Base-by-base conservation (phyloP, 37 sponge, comb jelly and placozoan species). In the Beroe forskalii region DNA sequence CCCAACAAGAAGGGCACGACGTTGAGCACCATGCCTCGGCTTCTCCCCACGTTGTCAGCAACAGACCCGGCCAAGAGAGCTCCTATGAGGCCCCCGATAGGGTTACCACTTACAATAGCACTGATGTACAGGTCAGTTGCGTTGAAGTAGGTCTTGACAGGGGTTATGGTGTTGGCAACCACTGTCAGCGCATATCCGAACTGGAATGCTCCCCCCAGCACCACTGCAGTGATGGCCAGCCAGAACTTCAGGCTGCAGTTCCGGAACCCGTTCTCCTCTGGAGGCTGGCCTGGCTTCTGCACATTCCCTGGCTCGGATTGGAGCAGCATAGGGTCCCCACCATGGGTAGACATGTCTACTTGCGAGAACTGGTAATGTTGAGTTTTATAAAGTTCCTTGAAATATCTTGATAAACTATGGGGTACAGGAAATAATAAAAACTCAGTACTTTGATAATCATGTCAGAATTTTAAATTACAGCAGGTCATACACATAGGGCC, bases 171-270 rank as follows among this genome's bases (percentile, higher is more conserved):
- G 55, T 80, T 80, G 1, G 86, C 86, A 24, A 80, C 86, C 9
- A 33, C 35, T 22, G 48, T 37, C 0, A 80, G 28, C 1, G 86
- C 44, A 80, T 42, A 80, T 3, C 86, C 86, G 27, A 80, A 44
- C 30, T 80, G 86, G 35, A 80, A 80, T 6, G 86, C 86, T 44
- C 86, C 86, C 27, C 86, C 86, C 2, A 80, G 27, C 0, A 80
- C 86, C 0, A 38, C 48, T 42, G 86, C 86, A 3, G 55, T 38
- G 24, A 44, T 44, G 55, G 86, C 86, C 1, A 44, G 28, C 55
- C 28, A 25, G 55, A 80, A 37, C 8, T 8, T 41, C 3, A 22
- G 3, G 30, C 86, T 80, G 20, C 86, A 80, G 55, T 80, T 80
- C 3, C 23, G 14, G 86, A 80, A 23, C 22, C 86, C 86, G 4